These are phyloP conservation scores for Incurvaria masculella DNA, from an alignment of 2,888 invertebrate genomes.

Conservation along the genomic window DNA sequence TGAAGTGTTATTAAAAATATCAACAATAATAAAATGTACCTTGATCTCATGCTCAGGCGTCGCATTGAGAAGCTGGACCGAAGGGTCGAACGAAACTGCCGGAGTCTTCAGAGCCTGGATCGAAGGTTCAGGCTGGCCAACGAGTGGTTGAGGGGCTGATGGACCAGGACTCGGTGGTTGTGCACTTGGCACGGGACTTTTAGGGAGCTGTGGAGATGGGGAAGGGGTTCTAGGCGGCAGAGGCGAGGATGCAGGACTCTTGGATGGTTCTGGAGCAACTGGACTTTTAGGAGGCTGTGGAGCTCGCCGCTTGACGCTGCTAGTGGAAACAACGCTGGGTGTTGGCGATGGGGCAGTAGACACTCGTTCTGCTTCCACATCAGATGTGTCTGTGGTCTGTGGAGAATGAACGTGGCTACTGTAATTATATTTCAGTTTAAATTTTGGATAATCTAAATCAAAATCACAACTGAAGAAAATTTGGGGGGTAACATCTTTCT, in stretches of 20 bases:
- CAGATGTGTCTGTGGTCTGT: conserved; percentile 49
- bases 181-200: conserved; percentile 27
- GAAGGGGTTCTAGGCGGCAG: too few species aligned
- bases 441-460: too few species aligned
- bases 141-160: too few species aligned
- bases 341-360: conserved; percentile 20
- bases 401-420: conserved; percentile 1
- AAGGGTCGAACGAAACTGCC: conserved; percentile 1
- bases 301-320: conserved; percentile 20
- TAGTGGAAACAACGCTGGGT: conserved; percentile 2
- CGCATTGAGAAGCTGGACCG: conserved; percentile 18
- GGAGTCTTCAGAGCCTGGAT: too few species aligned
- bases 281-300: conserved; percentile 21
- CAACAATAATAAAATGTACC: conserved; percentile 20
- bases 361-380: conserved; percentile 34
- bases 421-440: too few species aligned
- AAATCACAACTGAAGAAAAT: too few species aligned
- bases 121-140: too few species aligned
- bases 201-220: conserved; percentile 16
- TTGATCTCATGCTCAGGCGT: conserved; percentile 42
- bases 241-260: too few species aligned
- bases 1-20: too few species aligned
- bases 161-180: too few species aligned
- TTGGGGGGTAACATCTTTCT: too few species aligned
- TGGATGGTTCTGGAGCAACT: conserved; percentile 31